Conservation (phyloP, 1,140 invertebrate species). For the Venustaconcha ellipsiformis region DNA sequence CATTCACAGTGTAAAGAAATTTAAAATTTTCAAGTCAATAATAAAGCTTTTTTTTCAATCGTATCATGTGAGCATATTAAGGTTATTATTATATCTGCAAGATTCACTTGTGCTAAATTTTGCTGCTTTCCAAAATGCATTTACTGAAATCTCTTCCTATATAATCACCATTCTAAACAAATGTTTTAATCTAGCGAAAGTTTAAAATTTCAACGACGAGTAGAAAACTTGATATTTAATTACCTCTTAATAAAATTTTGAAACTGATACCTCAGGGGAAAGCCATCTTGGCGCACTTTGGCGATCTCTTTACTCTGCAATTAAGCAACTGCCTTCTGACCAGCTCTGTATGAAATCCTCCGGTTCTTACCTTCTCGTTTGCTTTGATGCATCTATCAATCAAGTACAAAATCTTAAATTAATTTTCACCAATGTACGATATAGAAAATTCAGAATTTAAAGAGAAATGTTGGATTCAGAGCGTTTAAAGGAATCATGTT, state of each 20-base stretch:
- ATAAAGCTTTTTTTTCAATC: too few relatives aligned
- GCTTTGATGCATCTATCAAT: constrained; percentile 80
- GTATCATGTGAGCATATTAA: too few relatives aligned
- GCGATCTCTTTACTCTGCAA: constrained; percentile 44
- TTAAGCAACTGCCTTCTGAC: constrained; percentile 78
- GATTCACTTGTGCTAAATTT: too few relatives aligned
- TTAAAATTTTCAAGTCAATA: too few relatives aligned
- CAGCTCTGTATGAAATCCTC: constrained; percentile 77
- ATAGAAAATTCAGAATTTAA: not conserved
- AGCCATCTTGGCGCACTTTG: constrained; percentile 41
- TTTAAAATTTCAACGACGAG: too few relatives aligned
- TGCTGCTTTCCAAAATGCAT: too few relatives aligned
- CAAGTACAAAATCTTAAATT: not conserved
- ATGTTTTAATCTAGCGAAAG: too few relatives aligned
- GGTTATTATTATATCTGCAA: too few relatives aligned
- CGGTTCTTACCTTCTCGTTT: constrained; percentile 77
- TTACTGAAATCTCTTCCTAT: too few relatives aligned
- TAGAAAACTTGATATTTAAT: not conserved
- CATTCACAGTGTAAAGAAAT: too few relatives aligned
- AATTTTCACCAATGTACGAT: not conserved
- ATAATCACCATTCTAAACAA: too few relatives aligned
- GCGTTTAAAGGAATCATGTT: too few relatives aligned
- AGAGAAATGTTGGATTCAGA: not conserved
- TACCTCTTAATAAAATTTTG: constrained; percentile 41
- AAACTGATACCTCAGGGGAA: constrained; percentile 42